A percentile compares a stretch with the other conserved stretches of the same genome.
These are phyloP conservation scores for Oostethus manadensis DNA, from an alignment of 2,113 vertebrate species.

Conservation along the genomic window DNA sequence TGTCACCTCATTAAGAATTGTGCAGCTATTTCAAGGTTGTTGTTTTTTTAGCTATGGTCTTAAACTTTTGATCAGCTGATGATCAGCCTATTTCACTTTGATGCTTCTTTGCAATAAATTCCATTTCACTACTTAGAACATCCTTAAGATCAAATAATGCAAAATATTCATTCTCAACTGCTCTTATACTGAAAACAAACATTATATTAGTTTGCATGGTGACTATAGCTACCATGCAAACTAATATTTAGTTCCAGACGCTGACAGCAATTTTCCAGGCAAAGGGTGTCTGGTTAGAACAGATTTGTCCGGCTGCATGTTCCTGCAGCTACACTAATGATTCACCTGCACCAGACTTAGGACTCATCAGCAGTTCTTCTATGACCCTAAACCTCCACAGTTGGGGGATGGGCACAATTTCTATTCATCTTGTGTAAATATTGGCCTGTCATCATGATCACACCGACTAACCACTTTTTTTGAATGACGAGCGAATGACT, in stretches of 20 bases:
- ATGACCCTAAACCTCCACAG: conserved; percentile 11
- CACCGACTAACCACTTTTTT: background rate
- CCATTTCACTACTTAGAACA: too few species aligned
- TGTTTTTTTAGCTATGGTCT: too few species aligned
- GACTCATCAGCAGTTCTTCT: conserved; percentile 14
- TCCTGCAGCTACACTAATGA: conserved; percentile 38
- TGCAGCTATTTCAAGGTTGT: too few species aligned
- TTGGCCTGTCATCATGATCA: conserved; percentile 4
- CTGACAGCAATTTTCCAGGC: conserved; percentile 21
- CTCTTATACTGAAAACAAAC: too few species aligned
- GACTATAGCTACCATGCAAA: background rate
- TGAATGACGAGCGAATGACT: background rate
- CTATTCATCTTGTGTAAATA: conserved; percentile 28
- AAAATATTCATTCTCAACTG: too few species aligned
- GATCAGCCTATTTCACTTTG: too few species aligned
- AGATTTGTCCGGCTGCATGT: conserved; percentile 24
- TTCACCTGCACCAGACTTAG: conserved; percentile 24
- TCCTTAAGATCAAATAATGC: too few species aligned
- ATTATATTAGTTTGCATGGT: too few species aligned
- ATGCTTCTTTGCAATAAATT: too few species aligned
- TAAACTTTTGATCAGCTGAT: too few species aligned
- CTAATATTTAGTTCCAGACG: background rate
- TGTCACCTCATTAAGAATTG: too few species aligned
- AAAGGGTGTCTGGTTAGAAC: conserved; percentile 23
- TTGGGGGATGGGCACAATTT: conserved; percentile 18